phyloP scores from a whole-genome alignment of 2,113 vertebrate species.

The Bufo bufo region DNA sequence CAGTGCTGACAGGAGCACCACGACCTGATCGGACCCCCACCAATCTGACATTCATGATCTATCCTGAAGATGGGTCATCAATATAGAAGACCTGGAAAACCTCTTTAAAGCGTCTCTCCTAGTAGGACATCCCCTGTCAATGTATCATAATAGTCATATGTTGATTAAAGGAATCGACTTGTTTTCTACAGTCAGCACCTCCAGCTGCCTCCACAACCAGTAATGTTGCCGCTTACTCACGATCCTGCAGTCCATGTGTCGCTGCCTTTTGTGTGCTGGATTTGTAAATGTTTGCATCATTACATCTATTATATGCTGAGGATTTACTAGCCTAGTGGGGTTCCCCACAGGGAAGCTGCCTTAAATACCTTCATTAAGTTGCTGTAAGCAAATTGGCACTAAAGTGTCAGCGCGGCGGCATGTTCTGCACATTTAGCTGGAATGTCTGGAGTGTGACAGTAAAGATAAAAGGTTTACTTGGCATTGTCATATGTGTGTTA shows the following conservation, averaged over 20 bases:
- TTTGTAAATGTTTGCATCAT: constrained; percentile 48
- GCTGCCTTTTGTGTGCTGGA: constrained; percentile 17
- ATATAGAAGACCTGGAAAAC: neutral
- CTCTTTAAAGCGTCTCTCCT: neutral
- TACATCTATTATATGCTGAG: constrained; percentile 49
- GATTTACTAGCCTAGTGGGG: constrained; percentile 27
- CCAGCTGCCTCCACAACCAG: neutral
- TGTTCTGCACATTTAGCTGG: constrained; percentile 23
- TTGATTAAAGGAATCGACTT: neutral
- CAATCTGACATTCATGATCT: too few relatives aligned
- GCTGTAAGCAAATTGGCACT: constrained; percentile 11
- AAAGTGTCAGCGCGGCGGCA: constrained; percentile 39
- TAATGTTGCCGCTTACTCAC: neutral
- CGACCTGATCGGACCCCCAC: too few relatives aligned
- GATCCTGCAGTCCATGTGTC: neutral
- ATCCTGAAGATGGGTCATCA: too few relatives aligned
- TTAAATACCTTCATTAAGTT: constrained; percentile 46
- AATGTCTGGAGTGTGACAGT: constrained; percentile 18
- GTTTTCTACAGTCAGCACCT: neutral
- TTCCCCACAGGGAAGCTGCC: constrained; percentile 16
- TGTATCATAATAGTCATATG: neutral
- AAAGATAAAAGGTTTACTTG: constrained; percentile 42
- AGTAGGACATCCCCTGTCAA: neutral
- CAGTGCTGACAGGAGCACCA: too few relatives aligned
- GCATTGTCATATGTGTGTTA: constrained; percentile 34